Evolutionary conservation across 2,797 vertebrate genomes (phyloP).

Genomic region (Perodicticus potto): DNA sequence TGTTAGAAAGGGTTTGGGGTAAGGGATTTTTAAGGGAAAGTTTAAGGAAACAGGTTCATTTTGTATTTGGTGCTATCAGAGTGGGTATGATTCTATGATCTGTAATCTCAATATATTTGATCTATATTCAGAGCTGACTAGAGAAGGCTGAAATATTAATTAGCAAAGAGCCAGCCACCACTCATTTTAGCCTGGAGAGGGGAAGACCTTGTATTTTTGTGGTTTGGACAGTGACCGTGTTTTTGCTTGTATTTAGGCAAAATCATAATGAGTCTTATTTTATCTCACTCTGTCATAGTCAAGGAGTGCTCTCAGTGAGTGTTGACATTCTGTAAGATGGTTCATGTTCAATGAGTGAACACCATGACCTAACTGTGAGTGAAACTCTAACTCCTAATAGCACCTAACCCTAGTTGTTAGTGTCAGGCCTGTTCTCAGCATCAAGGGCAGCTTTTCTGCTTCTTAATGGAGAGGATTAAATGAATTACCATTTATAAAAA

Average conservation of each 20-base stretch:
- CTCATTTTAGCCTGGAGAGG: background rate
- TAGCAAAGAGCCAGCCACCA: background rate
- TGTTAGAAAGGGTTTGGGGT: background rate
- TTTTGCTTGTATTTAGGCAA: background rate
- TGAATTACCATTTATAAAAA: slow-evolving; percentile 8
- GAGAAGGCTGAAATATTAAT: background rate
- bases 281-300: background rate
- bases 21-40: background rate
- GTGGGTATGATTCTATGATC: background rate
- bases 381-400: background rate
- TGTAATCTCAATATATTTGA: background rate
- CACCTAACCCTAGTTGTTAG: background rate
- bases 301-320: background rate
- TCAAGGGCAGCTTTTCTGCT: background rate
- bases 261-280: background rate
- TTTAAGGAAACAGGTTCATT: background rate
- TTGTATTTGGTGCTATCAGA: background rate
- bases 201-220: background rate
- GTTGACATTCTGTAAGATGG: background rate
- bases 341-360: background rate
- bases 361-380: background rate
- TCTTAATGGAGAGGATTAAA: background rate
- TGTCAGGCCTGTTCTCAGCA: background rate
- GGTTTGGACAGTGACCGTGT: background rate
- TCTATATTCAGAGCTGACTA: background rate